phyloP scores from a whole-genome alignment of 2,797 vertebrate genomes.

The Helarctos malayanus region DNA sequence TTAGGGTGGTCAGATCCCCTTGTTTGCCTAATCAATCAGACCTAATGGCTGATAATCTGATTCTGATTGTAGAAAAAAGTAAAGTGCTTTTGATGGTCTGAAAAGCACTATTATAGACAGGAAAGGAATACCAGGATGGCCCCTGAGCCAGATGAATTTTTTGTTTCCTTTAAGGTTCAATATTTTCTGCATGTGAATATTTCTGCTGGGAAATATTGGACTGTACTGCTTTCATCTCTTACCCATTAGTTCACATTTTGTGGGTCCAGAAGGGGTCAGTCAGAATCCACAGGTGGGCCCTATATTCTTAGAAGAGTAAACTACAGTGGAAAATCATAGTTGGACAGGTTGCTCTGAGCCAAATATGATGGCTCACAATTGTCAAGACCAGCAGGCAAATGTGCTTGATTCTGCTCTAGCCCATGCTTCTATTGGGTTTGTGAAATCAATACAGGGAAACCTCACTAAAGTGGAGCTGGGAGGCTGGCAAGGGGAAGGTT shows the following conservation, averaged over 20 bases:
- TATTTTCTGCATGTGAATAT: background rate
- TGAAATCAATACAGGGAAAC: background rate
- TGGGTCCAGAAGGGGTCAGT: background rate
- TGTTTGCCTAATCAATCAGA: background rate
- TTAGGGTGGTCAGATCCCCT: background rate
- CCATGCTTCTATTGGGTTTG: background rate
- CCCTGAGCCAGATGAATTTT: background rate
- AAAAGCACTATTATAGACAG: background rate
- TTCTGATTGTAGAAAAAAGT: background rate
- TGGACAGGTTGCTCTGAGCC: background rate
- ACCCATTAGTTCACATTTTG: background rate
- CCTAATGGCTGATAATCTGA: background rate
- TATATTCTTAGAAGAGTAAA: background rate
- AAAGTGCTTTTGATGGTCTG: background rate
- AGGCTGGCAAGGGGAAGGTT: background rate
- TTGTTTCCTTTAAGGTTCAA: background rate
- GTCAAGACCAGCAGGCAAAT: background rate
- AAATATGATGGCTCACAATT: rapidly evolving
- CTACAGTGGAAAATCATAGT: background rate
- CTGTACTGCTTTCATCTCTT: background rate
- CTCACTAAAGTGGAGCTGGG: background rate
- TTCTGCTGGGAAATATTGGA: background rate
- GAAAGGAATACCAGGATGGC: background rate
- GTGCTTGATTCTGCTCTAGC: background rate
- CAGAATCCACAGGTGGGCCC: background rate